Evolutionary conservation across 2,888 invertebrate species (phyloP), one percentile per base, ranked within the genome.

Genomic region (Dione juno): DNA sequence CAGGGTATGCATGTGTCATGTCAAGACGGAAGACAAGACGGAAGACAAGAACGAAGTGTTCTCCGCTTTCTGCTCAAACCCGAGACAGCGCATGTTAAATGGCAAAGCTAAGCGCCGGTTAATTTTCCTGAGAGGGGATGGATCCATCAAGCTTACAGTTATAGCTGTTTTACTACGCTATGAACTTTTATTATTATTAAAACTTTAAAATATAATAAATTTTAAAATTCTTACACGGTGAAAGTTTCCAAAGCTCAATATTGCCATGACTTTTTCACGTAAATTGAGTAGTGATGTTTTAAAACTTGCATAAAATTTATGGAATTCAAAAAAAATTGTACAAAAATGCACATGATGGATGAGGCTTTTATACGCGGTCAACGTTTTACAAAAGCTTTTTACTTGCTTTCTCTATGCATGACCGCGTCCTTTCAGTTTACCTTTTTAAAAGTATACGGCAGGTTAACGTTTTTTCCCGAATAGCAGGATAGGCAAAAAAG

Each of bases 271-370:
- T 64, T 69, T 37, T 3, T 8, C 37, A 45, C 35, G 40, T 48
- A 48, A 69, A 69, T 69, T 69, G 40, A 54, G 48, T 48, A 40
- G 43, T 43, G 50, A 19, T 50, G 50, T 64, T 64, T 37, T 64
- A 37, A 63, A 63, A 50, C 54, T 64, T 54, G 21, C 43, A 68
- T 48, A 37, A 50, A 50, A 28, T 43, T 43, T 61, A 45, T 45
- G 45, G 28, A 35, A 61, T 45, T 11, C 28, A 11, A 45, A 61
- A 21, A 19, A 59, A 19, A 45, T n/a, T 37, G 11, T 10, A 53
- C 28, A 35, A 45, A 61, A 61, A 61, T 14, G 28, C 5, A 16
- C 10, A 45, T 61, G 43, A 28, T 61, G 45, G 28, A 28, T 28
- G 43, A 61, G 28, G 43, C 28, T 45, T 61, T 61, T 21, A n/a